These are phyloP conservation scores for Protaetia brevitarsis DNA, from an alignment of 1,140 invertebrate species.

Conservation along the genomic window DNA sequence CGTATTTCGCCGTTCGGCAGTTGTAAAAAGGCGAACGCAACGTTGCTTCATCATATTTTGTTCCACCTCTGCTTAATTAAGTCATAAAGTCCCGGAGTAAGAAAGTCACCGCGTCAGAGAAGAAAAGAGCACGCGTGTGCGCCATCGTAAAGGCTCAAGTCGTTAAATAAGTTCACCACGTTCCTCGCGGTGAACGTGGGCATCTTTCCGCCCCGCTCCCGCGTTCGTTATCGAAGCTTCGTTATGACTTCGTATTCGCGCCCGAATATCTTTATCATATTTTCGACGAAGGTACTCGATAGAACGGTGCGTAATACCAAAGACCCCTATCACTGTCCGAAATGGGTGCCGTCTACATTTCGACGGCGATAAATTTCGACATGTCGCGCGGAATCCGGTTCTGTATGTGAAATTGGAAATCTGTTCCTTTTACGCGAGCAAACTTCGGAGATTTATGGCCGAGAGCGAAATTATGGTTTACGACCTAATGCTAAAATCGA, in stretches of 20 bases:
- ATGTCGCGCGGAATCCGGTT: neutral
- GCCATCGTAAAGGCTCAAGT: conserved; percentile 10
- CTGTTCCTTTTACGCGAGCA: neutral
- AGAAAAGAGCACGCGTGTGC: too few species aligned
- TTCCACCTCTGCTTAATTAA: conserved; percentile 1
- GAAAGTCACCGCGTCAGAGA: conserved; percentile 1
- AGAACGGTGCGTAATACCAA: neutral
- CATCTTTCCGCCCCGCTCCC: neutral
- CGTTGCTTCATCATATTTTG: neutral
- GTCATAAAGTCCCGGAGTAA: conserved; percentile 1
- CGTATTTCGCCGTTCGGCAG: neutral
- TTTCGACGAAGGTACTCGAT: neutral
- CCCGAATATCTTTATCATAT: neutral
- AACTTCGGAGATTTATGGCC: neutral
- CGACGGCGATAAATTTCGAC: neutral
- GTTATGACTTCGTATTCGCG: too few species aligned
- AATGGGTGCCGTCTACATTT: neutral
- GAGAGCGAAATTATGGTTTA: neutral
- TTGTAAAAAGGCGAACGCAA: neutral
- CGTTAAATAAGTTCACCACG: conserved; percentile 14
- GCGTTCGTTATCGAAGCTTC: too few species aligned
- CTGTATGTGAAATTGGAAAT: neutral
- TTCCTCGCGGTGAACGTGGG: neutral
- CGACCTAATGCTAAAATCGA: neutral
- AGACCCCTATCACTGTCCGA: neutral